These are phyloP conservation scores for Plumapathes pennacea DNA, from an alignment of 92 coral and sea anemone genomes.

Conservation along the genomic window DNA sequence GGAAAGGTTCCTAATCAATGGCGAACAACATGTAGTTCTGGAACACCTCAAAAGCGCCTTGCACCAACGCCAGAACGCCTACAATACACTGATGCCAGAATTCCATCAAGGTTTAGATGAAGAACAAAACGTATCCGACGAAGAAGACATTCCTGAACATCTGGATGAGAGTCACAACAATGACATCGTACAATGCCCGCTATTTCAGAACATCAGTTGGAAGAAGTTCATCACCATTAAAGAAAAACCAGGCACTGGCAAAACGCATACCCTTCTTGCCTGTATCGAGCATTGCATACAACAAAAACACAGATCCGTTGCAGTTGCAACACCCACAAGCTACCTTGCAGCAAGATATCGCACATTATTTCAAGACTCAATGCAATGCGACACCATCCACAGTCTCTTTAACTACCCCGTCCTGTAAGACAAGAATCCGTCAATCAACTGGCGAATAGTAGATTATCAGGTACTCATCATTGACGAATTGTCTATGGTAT, in stretches of 20 bases:
- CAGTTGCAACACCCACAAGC: not conserved
- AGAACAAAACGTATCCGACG: too few species aligned
- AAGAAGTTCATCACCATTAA: not conserved
- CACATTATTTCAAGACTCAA: not conserved
- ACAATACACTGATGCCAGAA: too few species aligned
- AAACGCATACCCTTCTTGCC: not conserved
- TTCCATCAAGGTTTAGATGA: too few species aligned
- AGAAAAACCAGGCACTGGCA: conserved; percentile 3
- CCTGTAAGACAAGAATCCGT: not conserved
- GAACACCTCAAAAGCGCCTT: too few species aligned
- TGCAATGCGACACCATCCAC: conserved; percentile 12
- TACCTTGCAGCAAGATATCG: not conserved
- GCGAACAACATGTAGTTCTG: too few species aligned
- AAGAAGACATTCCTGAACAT: too few species aligned
- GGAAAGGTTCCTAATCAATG: too few species aligned
- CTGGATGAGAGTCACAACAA: too few species aligned
- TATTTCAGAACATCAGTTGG: not conserved
- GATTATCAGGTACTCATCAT: not conserved
- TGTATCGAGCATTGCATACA: not conserved
- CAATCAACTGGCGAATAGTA: not conserved
- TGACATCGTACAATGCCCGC: too few species aligned
- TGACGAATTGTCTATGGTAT: conserved; percentile 17
- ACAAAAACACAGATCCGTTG: not conserved
- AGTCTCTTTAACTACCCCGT: conserved; percentile 4
- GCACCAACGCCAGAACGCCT: too few species aligned